phyloP scores from a whole-genome alignment of 2,113 vertebrate species.

The Cephalopterus ornatus region DNA sequence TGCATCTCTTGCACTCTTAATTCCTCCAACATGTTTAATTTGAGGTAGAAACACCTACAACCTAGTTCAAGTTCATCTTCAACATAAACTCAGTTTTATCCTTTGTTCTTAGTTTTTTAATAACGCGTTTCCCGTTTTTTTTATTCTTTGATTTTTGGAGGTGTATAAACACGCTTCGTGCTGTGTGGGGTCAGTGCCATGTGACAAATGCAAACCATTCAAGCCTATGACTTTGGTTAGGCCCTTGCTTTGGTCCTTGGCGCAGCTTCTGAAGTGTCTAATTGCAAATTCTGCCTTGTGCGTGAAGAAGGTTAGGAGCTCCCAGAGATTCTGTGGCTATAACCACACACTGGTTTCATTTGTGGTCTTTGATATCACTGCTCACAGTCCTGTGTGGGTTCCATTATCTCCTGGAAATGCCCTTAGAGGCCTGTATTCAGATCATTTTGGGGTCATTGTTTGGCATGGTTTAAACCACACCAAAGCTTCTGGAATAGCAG shows the following conservation, averaged over 20 bases:
- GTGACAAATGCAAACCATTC: background rate
- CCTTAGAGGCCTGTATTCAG: background rate
- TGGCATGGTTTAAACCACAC: background rate
- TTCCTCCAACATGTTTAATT: background rate
- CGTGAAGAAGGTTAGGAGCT: background rate
- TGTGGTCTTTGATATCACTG: background rate
- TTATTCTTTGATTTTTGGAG: background rate
- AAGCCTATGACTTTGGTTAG: background rate
- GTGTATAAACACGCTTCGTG: background rate
- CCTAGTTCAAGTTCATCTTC: background rate
- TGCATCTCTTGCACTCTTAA: background rate
- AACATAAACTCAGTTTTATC: background rate
- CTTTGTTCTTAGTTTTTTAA: background rate
- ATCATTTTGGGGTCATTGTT: background rate
- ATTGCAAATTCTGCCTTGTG: background rate
- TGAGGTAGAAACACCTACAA: background rate
- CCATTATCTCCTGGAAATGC: background rate
- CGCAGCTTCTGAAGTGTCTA: background rate
- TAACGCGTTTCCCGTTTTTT: background rate
- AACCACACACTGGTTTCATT: background rate
- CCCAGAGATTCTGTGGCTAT: background rate
- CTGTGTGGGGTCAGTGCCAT: background rate
- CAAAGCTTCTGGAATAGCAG: background rate
- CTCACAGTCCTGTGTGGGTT: background rate
- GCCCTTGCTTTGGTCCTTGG: background rate